Percentiles rank a stretch among this genome's conserved stretches.
phyloP scores from a whole-genome alignment of 2,888 invertebrate species.

The Galerucella calmariensis region DNA sequence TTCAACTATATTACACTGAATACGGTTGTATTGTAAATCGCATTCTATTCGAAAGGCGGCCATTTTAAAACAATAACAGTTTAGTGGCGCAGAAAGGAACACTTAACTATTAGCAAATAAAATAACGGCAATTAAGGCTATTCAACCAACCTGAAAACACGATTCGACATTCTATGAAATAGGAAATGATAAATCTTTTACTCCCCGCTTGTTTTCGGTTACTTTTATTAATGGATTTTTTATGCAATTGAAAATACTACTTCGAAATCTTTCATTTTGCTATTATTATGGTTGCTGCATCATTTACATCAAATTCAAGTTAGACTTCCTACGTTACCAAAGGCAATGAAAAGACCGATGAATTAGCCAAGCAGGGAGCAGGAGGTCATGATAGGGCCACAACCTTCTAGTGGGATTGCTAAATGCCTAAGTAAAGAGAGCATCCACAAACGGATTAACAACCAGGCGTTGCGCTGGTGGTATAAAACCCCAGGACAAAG shows the following conservation, averaged over 20 bases:
- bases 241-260: background rate
- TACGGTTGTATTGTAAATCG: constrained; percentile 6
- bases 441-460: too few species aligned
- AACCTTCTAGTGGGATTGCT: too few species aligned
- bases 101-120: constrained; percentile 55
- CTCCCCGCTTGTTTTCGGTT: constrained; percentile 31
- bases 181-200: constrained; percentile 45
- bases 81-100: constrained; percentile 51
- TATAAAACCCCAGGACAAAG: too few species aligned
- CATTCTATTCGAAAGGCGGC: constrained; percentile 40
- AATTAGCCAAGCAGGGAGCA: too few species aligned
- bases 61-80: constrained; percentile 48
- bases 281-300: background rate
- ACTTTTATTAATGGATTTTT: constrained; percentile 13
- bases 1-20: background rate
- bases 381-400: too few species aligned
- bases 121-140: constrained; percentile 54
- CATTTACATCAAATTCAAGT: background rate
- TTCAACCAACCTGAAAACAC: constrained; percentile 50
- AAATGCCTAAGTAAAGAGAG: too few species aligned
- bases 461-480: too few species aligned
- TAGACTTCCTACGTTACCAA: too few species aligned
- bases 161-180: constrained; percentile 48
- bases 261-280: background rate
- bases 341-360: too few species aligned